Base-by-base conservation (phyloP, 92 coral and sea anemone species). In the Parazoanthus swiftii region DNA sequence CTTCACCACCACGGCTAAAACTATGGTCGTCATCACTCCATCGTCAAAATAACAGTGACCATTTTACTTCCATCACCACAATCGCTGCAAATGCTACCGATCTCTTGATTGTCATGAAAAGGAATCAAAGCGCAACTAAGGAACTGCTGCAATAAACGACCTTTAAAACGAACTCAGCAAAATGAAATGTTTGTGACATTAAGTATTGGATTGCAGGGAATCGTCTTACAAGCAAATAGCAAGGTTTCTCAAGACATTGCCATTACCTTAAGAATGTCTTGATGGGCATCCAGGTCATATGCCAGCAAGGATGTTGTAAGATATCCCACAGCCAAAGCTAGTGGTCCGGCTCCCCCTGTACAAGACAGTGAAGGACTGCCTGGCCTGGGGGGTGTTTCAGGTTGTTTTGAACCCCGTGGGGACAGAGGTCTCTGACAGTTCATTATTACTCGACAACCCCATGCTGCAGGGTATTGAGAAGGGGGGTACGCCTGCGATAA, bases 321-420 rank as follows among this genome's bases (percentile, higher is more conserved):
- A 77, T 94, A 92, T 9, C 93, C 94, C n/a, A 97, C 95, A 23
- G 91, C 96, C 67, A 94, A 86, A 26, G 99, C 88, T 80, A 97
- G 79, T n/a, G 98, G 92, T 6, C 99, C 99, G 25, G 98, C 98
- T 88, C 98, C 98, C 88, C 96, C 98, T 84, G 92, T 91, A 90
- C 99, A 95, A 23, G 92, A 88, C 74, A 94, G 85, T 29, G 89
- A 88, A 8, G 97, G 95, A 70, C 95, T 89, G 10, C 93, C 82
- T 36, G 98, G 94, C 48, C 96, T 85, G 84, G 99, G 88, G 79
- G 96, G 95, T 35, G 92, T 23, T 37, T 91, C 85, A 35, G 81
- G 66, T 65, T 86, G 78, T 23, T 85, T 86, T 43, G 95, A 83
- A 35, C 88, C 88, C 81, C 88, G 85, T n/a, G 99, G 88, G 44